phyloP scores from a whole-genome alignment of 2,797 vertebrate species.

The Urosaurus nigricauda region DNA sequence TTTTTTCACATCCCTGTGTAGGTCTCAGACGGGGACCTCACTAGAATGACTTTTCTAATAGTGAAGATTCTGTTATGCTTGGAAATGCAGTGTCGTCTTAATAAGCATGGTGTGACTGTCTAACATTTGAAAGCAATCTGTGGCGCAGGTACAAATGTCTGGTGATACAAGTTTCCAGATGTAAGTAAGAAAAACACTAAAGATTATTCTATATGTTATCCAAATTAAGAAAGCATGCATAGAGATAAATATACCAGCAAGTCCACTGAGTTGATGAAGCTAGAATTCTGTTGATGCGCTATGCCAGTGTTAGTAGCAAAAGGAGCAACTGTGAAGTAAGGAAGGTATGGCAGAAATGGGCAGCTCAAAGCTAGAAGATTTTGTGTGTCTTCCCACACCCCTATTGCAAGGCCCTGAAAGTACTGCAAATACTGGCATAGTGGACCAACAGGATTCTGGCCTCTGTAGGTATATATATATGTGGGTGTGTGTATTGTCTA shows the following conservation, averaged over 20 bases:
- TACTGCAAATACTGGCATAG: too few species aligned
- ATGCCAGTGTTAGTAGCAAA: too few species aligned
- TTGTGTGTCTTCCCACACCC: too few species aligned
- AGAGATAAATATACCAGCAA: constrained; percentile 13
- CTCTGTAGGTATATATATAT: background rate
- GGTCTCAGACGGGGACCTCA: constrained; percentile 60
- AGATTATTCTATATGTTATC: constrained; percentile 52
- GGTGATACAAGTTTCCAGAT: constrained; percentile 76
- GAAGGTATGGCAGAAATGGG: too few species aligned
- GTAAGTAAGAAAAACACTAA: constrained; percentile 75
- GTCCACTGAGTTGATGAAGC: background rate
- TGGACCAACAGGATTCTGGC: too few species aligned
- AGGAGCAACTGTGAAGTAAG: too few species aligned
- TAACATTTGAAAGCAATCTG: constrained; percentile 72
- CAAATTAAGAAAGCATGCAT: constrained; percentile 53
- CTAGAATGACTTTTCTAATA: constrained; percentile 71
- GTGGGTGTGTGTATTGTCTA: background rate
- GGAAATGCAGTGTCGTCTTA: constrained; percentile 77
- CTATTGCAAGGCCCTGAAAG: too few species aligned
- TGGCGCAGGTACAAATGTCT: constrained; percentile 72
- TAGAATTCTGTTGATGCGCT: too few species aligned
- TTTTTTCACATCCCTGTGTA: constrained; percentile 76
- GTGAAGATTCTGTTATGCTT: constrained; percentile 78
- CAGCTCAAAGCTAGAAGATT: too few species aligned
- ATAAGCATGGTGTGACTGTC: constrained; percentile 79